Evolutionary conservation across 2,113 vertebrate genomes (phyloP), one percentile per base, ranked within the genome.

Genomic region (Scopus umbretta): DNA sequence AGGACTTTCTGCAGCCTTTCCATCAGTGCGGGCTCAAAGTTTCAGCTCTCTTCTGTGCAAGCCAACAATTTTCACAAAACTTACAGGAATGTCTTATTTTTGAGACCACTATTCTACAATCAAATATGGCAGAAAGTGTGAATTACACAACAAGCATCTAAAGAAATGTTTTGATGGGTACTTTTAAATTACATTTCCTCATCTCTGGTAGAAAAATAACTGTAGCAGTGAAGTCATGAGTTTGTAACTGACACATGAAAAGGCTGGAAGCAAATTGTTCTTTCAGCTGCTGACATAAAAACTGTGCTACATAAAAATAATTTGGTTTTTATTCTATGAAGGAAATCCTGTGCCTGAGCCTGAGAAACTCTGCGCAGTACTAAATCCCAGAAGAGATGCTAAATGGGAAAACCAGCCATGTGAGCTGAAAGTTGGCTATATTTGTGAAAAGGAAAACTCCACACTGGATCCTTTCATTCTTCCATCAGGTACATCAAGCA

Each of bases 371-470:
- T 99, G 99, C 86, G 99, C 96, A 42, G 97, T 98, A 29, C 90
- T 99, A 36, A 99, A 99, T 88, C 97, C 99, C 45, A 98, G 96
- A 55, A 99, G 98, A 97, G 98, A 98, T 63, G 98, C 98, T 25
- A 99, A 99, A 80, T 99, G 99, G 99, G 99, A 99, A 86, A 99
- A 98, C 86, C 88, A 84, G 13, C 70, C 95, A 27, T 99, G 99
- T 96, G 93, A 93, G 18, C 98, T 98, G 95, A 99, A 98, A 94
- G 85, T 99, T 62, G 99, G 99, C 58, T 99, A 99, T 86, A 98
- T 99, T 88, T 99, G 99, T 89, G 98, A 99, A 80, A 99, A 98
- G 94, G 98, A 98, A 91, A 99, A 99, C 75, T 97, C 97, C 6
- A 98, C 98, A 29, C 34, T 92, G 80, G 86, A 97, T 92, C 38